Evolutionary conservation across 2,113 vertebrate species (phyloP), one percentile per base, ranked within the genome.

Genomic region (Aegypius monachus): DNA sequence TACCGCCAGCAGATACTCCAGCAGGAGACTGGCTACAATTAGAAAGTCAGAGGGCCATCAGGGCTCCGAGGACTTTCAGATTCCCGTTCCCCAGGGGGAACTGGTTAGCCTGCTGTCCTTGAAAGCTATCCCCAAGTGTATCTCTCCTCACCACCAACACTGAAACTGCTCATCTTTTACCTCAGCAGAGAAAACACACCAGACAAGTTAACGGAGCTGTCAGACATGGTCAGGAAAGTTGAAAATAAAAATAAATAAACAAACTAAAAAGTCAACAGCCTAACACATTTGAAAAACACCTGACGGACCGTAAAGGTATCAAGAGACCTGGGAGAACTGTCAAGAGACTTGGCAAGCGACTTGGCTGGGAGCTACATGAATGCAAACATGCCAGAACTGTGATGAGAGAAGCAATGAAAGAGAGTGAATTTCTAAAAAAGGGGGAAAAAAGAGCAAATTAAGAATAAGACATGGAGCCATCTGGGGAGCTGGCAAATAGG

Each of bases 401-500:
- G 88, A 92, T 79, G 78, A 95, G 55, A 83, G 65, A 95, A 96
- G 74, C 68, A 93, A 87, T 83, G 80, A 79, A 71, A 85, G 22
- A 65, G 40, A 91, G n/a, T n/a, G 23, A 65, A 65, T 88, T 83
- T 93, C 67, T 93, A 34, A 81, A 92, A 93, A 82, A 4, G 0
- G 1, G 3, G 22, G 5, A 0, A 11, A 10, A n/a, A n/a, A n/a
- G 59, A 84, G 29, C 63, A 93, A 93, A 95, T 93, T 95, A 89
- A 88, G 43, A 87, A 61, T 40, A 90, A 96, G 65, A 74, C 55
- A 89, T 61, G 67, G 65, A 84, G 71, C 90, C 91, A 93, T 94
- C 91, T 91, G 70, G 82, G 93, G 62, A 96, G 55, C 59, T 93
- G 58, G 93, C 58, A 97, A 93, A 93, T 71, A 86, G 68, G 50